Base-by-base conservation (phyloP, 2,797 vertebrate genomes). In the Hydrocynus forskahlii region DNA sequence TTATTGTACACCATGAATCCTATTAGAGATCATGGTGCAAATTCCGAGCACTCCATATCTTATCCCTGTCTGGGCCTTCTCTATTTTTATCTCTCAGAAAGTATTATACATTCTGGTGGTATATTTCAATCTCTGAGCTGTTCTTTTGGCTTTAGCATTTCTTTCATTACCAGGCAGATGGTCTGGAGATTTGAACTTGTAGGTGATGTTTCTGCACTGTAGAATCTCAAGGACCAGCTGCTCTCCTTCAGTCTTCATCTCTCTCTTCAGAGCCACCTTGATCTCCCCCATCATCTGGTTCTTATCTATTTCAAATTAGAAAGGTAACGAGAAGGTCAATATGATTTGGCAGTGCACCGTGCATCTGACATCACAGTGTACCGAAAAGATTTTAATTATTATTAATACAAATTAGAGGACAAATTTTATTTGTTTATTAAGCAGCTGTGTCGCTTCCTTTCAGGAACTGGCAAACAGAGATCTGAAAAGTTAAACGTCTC, bases 131-230 rank as follows among this genome's bases (percentile, higher is more conserved):
- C 23, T 14, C 25, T 25, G 25, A 6, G 19, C 54, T 50, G 14
- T 14, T 12, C 38, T 29, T 38, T 62, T 19, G 45, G 57, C 23
- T 64, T 63, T 40, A 45, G 7, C 43, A 38, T 68, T 43, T n/a
- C 3, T 67, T 35, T n/a, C 17, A 73, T 77, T 93, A 99, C 97
- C 98, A 96, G 97, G 98, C 78, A 99, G 95, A 89, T 99, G 97
- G 91, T 99, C 98, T 25, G 98, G 97, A 86, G 97, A 98, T 93
- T 99, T 99, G 93, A 99, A 99, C 90, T 99, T 99, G 90, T 96
- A 96, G 81, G 96, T 97, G 80, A 97, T 97, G 87, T 97, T 97
- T 89, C 96, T 95, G 88, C 96, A 97, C 74, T 97, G 96, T 83
- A 97, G 94, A 67, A 97, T 95, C 91, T 97, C 96, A 85, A 97